phyloP scores from a whole-genome alignment of 1,140 invertebrate species.

The Drosophila punjabiensis region DNA sequence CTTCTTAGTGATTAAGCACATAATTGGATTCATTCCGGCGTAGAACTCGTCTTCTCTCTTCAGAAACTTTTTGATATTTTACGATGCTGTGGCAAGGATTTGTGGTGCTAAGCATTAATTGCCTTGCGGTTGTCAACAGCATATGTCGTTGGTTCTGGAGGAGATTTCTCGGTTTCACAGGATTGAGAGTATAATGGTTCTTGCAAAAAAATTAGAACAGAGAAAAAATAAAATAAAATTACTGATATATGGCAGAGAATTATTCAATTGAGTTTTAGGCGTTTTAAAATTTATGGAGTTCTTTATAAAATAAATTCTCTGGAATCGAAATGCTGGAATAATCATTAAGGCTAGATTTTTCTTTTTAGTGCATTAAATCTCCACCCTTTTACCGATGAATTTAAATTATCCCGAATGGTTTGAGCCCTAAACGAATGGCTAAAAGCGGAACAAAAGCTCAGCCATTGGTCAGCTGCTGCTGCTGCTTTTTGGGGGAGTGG shows the following conservation, averaged over 20 bases:
- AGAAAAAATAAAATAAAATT: not conserved
- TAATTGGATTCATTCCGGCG: slow-evolving; percentile 81
- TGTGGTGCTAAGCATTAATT: slow-evolving; percentile 80
- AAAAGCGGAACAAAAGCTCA: slow-evolving; percentile 20
- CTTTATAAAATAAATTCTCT: not conserved
- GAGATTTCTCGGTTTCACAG: slow-evolving; percentile 19
- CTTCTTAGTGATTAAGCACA: slow-evolving; percentile 78
- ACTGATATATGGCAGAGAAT: not conserved
- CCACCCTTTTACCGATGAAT: not conserved
- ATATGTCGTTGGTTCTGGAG: slow-evolving; percentile 15
- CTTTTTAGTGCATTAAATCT: slow-evolving; percentile 5
- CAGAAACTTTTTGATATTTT: slow-evolving; percentile 73
- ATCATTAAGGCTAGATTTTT: not conserved
- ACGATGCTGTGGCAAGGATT: slow-evolving; percentile 73
- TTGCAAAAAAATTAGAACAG: not conserved
- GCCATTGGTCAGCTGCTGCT: slow-evolving; percentile 24
- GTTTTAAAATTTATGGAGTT: not conserved
- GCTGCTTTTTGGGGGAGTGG: not conserved
- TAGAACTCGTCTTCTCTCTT: slow-evolving; percentile 63
- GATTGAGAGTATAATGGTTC: not conserved
- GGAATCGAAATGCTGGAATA: too few species aligned
- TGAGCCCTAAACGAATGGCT: not conserved
- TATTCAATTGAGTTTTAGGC: not conserved
- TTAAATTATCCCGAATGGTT: slow-evolving; percentile 3
- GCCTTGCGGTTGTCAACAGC: slow-evolving; percentile 75